Evolutionary conservation across 2,113 vertebrate genomes (phyloP), one percentile per base, ranked within the genome.

Genomic region (Eonycteris spelaea): DNA sequence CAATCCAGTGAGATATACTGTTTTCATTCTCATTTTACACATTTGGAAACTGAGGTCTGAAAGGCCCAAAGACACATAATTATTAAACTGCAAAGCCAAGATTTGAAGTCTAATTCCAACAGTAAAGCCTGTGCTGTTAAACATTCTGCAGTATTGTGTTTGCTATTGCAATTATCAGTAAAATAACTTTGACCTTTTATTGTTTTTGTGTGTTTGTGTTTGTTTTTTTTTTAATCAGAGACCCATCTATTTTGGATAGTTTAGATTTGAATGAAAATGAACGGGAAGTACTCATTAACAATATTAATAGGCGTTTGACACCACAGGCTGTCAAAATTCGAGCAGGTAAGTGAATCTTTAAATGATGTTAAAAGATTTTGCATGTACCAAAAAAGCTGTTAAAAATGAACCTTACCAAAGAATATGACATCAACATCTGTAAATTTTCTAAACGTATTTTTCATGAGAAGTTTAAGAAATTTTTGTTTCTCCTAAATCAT

Each of bases 311-410:
- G 92, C 99, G 99, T 92, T 99, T 99, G 93, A 99, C 99, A 28
- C 99, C 99, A 19, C 99, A 99, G 95, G 99, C 99, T 22, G 99
- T 99, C 95, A 99, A 99, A 99, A 99, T 99, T 98, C 98, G 99
- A 99, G 99, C 99, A 98, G 99, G 99, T 99, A 97, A 95, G 45
- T 96, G 18, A 85, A 77, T 96, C 87, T 83, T 86, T 83, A 84
- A 91, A 87, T 80, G 24, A 73, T 78, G 26, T 96, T 68, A 51
- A 30, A 85, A 77, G 95, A 91, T 67, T 88, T 90, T 87, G 0
- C 12, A 55, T 95, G 53, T n/a, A 59, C 28, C 33, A 65, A 16
- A 70, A 94, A 96, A 70, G 10, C 26, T 82, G 18, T 86, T 96
- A 92, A 68, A 33, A 82, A 75, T 91, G 28, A 70, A 18, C 65